Conservation (phyloP, 2,888 invertebrate species). For the Oligia strigilis region DNA sequence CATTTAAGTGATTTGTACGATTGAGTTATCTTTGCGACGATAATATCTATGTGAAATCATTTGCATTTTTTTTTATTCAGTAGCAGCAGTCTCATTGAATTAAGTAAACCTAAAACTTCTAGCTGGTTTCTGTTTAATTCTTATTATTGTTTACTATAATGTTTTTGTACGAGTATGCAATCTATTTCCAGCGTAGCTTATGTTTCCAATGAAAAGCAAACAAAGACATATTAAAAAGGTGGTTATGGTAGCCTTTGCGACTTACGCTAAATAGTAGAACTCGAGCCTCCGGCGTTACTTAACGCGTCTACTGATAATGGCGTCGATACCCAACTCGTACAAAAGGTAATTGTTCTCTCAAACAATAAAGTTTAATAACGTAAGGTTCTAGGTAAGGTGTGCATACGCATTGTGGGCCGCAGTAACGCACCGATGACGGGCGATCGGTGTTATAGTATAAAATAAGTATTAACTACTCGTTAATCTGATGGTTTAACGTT, state of each 20-base stretch:
- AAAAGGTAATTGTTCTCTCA: conserved; percentile 90
- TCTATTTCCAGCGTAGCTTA: conserved; percentile 39
- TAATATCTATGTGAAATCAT: background rate
- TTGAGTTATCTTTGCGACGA: conserved; percentile 40
- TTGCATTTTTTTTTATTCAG: background rate
- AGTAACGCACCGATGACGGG: conserved; percentile 74
- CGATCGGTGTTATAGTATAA: conserved; percentile 66
- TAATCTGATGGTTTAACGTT: conserved; percentile 58
- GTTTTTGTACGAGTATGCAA: conserved; percentile 29
- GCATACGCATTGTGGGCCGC: conserved; percentile 76
- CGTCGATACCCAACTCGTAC: conserved; percentile 84
- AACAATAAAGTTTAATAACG: conserved; percentile 88
- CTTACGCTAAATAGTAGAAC: conserved; percentile 82
- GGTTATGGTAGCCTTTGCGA: conserved; percentile 72
- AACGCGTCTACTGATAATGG: conserved; percentile 86
- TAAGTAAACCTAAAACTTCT: background rate
- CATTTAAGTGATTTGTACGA: conserved; percentile 52
- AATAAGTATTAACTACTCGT: conserved; percentile 34
- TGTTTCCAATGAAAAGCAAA: conserved; percentile 69
- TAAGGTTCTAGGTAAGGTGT: conserved; percentile 86
- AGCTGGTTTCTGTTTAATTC: background rate
- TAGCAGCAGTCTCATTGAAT: background rate
- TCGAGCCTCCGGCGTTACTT: conserved; percentile 83
- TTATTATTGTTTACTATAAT: conserved; percentile 9
- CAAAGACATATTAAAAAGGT: conserved; percentile 82